These are phyloP conservation scores for Cryptus viduatorius DNA, from an alignment of 2,888 invertebrate genomes.

Conservation along the genomic window DNA sequence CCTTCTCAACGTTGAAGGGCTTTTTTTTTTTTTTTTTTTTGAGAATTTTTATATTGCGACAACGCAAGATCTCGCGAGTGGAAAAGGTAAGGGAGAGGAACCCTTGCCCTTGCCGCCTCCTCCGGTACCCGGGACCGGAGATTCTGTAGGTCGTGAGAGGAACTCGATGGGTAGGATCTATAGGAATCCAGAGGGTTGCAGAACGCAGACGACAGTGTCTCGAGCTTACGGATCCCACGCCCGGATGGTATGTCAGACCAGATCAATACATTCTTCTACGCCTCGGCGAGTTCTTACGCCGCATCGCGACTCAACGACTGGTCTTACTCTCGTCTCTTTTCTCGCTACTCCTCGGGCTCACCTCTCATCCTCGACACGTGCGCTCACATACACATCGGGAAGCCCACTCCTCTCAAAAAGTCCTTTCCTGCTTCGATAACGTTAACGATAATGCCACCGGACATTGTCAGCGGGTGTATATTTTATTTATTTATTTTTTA, in stretches of 20 bases:
- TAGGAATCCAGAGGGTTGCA: constrained; percentile 69
- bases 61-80: constrained; percentile 47
- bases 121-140: background rate
- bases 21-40: constrained; percentile 5
- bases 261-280: constrained; percentile 84
- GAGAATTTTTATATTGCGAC: constrained; percentile 71
- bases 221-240: constrained; percentile 79
- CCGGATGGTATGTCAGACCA: constrained; percentile 81
- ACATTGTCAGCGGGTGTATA: constrained; percentile 3
- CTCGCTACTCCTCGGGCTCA: constrained; percentile 17
- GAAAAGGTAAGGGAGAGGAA: constrained; percentile 26
- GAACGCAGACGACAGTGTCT: constrained; percentile 78
- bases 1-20: constrained; percentile 46
- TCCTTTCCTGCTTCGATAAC: constrained; percentile 23
- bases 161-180: constrained; percentile 61
- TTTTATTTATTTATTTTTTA: background rate
- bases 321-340: constrained; percentile 13
- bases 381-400: background rate
- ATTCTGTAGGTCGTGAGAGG: constrained; percentile 59
- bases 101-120: background rate
- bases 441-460: constrained; percentile 50
- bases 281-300: constrained; percentile 80
- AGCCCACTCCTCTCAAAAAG: constrained; percentile 18
- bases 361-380: background rate
- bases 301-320: constrained; percentile 73